These are phyloP conservation scores for Plectropomus leopardus DNA, from an alignment of 2,113 vertebrate species.

Conservation along the genomic window DNA sequence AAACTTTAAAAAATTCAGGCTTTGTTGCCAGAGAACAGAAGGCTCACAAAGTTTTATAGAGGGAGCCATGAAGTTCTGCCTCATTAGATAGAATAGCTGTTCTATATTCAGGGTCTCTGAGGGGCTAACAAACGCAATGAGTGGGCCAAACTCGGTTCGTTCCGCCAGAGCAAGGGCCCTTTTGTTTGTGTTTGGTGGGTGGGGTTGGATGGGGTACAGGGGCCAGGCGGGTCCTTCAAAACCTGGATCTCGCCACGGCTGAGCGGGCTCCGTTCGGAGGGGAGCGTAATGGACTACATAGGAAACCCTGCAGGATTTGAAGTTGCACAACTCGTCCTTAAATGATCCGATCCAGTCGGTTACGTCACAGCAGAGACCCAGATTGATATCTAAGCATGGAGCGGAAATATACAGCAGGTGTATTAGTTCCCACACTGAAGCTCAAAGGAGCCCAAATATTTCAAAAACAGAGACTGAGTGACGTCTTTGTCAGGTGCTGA, in stretches of 20 bases:
- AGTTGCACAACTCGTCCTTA: constrained; percentile 37
- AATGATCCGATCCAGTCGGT: constrained; percentile 45
- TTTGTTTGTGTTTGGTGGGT: constrained; percentile 70
- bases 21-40: constrained; percentile 84
- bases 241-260: constrained; percentile 45
- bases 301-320: constrained; percentile 42
- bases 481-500: background rate
- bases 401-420: constrained; percentile 24
- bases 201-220: constrained; percentile 47
- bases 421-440: constrained; percentile 12
- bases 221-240: constrained; percentile 42
- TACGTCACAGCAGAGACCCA: constrained; percentile 37
- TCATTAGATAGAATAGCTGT: constrained; percentile 83
- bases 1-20: constrained; percentile 74
- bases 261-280: constrained; percentile 10
- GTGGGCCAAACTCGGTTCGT: constrained; percentile 75
- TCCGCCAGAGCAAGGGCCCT: constrained; percentile 68
- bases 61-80: constrained; percentile 82
- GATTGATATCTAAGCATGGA: constrained; percentile 17
- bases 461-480: constrained; percentile 3
- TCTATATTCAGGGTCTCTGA: constrained; percentile 84
- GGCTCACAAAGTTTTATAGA: constrained; percentile 82
- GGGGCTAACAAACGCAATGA: constrained; percentile 77
- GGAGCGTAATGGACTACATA: constrained; percentile 39
- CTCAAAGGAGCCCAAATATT: constrained; percentile 17